Base-by-base conservation (phyloP, 2,113 vertebrate species). In the Cranoglanis bouderius region DNA sequence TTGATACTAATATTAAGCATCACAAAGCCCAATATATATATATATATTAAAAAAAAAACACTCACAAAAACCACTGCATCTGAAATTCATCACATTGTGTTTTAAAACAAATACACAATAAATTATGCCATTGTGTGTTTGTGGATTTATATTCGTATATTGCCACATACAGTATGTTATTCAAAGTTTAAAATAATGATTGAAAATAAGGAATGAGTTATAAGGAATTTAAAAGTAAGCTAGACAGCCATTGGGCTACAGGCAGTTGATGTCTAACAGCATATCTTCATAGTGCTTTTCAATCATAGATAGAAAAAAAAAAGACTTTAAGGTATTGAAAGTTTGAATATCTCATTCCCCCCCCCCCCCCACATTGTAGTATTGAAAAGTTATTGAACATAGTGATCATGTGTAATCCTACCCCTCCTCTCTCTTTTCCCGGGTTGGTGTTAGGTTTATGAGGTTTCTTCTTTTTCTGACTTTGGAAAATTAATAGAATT, bases 401-500 rank as follows among this genome's bases (percentile, higher is more conserved):
- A 0, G 0, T 40, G 32, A 38, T 82, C 14, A 10, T 26, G 32
- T 82, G 21, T 59, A 59, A 82, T 21, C 55, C 2, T 6, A 24
- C 32, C 2, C 55, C 35, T 40, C 51, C 21, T 6, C 21, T 19
- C 35, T 3, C 10, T 82, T 35, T 81, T 40, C 3, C 35, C 5
- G 2, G 18, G 77, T 51, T 29, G 35, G 21, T 82, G 19, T 57
- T 32, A 53, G 78, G 78, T 57, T 82, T 82, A 26, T 59, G 35
- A 59, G 35, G n/a, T 10, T 35, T 40, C 19, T 82, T 35, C 55
- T 81, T 81, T 55, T 80, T 49, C 51, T 57, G n/a, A 13, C 21
- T 61, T 82, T 1, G 55, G 35, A 59, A 82, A 82, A 59, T 82
- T 38, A 82, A 61, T 82, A 24, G 35, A 82, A 82, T 59, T 59